phyloP scores from a whole-genome alignment of 2,113 vertebrate species.

The Dicrurus megarhynchus region DNA sequence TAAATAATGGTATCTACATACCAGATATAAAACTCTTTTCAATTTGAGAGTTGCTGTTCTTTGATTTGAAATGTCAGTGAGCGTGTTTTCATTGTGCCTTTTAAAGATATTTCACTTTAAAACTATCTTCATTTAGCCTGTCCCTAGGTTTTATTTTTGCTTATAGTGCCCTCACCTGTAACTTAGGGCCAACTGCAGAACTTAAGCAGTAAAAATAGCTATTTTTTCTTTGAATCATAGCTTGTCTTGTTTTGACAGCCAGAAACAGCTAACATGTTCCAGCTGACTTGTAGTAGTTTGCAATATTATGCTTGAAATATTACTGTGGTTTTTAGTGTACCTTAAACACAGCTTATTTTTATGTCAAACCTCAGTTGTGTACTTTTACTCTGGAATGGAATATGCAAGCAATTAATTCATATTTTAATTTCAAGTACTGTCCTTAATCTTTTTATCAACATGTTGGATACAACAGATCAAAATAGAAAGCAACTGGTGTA shows the following conservation, averaged over 20 bases:
- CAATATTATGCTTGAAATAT: not conserved
- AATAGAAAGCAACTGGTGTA: not conserved
- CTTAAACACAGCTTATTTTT: not conserved
- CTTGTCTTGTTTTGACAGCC: not conserved
- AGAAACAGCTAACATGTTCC: not conserved
- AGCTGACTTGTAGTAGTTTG: not conserved
- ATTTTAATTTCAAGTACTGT: not conserved
- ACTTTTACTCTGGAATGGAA: not conserved
- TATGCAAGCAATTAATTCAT: not conserved
- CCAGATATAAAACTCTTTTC: not conserved
- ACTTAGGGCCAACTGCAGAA: constrained; percentile 39
- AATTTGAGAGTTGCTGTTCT: not conserved
- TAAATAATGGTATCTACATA: not conserved
- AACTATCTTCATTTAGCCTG: not conserved
- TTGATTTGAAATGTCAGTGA: not conserved
- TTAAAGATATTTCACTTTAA: not conserved
- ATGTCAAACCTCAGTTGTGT: not conserved
- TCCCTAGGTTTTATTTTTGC: constrained; percentile 35
- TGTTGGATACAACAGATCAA: not conserved
- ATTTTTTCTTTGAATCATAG: not conserved
- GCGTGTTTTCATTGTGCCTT: not conserved
- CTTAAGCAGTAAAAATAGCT: not conserved
- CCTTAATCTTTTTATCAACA: not conserved
- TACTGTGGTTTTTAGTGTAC: not conserved
- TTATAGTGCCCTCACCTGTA: constrained; percentile 65